A percentile compares a stretch with the other conserved stretches of the same genome.
Evolutionary conservation across 1,140 invertebrate species (phyloP).

Genomic region (Eurosta solidaginis): DNA sequence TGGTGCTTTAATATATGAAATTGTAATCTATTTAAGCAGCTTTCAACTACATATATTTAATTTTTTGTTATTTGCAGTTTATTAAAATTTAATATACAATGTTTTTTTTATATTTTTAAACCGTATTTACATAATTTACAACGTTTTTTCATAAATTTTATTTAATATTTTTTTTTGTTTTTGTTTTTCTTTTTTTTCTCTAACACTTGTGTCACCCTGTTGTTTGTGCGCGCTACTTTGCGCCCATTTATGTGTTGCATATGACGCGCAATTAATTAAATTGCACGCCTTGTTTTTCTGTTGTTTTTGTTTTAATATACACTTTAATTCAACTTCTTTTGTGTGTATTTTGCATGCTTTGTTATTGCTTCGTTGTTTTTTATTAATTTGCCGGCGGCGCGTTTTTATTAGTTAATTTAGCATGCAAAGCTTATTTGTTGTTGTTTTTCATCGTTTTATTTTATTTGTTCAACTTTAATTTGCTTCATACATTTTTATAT

Average conservation of each 20-base stretch:
- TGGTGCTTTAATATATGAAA: too few species aligned
- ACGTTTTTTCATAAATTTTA: too few species aligned
- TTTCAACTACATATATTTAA: too few species aligned
- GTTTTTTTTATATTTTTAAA: too few species aligned
- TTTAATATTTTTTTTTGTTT: too few species aligned
- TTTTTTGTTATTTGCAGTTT: too few species aligned
- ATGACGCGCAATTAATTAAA: slow-evolving; percentile 26
- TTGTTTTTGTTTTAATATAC: not conserved
- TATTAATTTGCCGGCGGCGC: slow-evolving; percentile 1
- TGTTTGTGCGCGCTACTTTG: not conserved
- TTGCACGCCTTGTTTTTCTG: slow-evolving; percentile 7
- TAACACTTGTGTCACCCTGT: not conserved
- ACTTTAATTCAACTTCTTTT: not conserved
- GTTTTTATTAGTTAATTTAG: slow-evolving; percentile 29
- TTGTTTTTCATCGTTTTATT: not conserved
- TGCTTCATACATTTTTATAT: not conserved
- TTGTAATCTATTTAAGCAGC: too few species aligned
- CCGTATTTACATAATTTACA: too few species aligned
- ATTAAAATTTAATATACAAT: too few species aligned
- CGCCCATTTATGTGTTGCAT: slow-evolving; percentile 6
- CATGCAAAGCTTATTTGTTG: not conserved
- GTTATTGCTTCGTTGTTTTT: not conserved
- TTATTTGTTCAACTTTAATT: not conserved
- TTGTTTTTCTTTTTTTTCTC: not conserved
- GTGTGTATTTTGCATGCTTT: too few species aligned